These are phyloP conservation scores for Megaceryle alcyon DNA, from an alignment of 2,797 vertebrate genomes.

Conservation along the genomic window DNA sequence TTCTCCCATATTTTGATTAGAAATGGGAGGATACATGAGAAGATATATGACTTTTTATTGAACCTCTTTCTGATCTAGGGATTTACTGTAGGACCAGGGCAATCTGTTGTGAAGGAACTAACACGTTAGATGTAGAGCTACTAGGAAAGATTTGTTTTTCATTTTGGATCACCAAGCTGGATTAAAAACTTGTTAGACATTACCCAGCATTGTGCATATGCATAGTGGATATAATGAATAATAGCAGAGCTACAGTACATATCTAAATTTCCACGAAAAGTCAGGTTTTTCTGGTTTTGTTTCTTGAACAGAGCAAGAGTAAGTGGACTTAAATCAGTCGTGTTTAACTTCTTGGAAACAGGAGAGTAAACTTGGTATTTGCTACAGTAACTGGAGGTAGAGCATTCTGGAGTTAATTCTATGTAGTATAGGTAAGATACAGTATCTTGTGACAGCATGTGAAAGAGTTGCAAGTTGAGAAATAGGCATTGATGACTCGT, in stretches of 20 bases:
- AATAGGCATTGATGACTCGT: background rate
- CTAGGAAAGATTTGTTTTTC: background rate
- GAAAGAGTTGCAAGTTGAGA: background rate
- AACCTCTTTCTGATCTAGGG: background rate
- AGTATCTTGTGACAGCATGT: background rate
- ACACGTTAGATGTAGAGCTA: background rate
- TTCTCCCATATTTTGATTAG: background rate
- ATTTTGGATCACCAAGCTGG: background rate
- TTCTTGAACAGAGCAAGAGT: background rate
- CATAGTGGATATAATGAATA: background rate
- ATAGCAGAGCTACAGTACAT: background rate
- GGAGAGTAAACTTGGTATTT: background rate
- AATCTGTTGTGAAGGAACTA: background rate
- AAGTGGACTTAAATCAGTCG: background rate
- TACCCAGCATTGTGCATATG: background rate
- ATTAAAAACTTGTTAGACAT: background rate
- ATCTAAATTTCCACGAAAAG: background rate
- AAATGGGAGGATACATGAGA: background rate
- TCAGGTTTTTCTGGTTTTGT: background rate
- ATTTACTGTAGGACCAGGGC: background rate
- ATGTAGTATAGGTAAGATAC: background rate
- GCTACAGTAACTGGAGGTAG: background rate
- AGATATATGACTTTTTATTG: background rate
- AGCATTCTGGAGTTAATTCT: background rate
- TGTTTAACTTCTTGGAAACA: background rate